Conservation (phyloP, 2,797 vertebrate genomes). For the Mormyrus proboscirostris region DNA sequence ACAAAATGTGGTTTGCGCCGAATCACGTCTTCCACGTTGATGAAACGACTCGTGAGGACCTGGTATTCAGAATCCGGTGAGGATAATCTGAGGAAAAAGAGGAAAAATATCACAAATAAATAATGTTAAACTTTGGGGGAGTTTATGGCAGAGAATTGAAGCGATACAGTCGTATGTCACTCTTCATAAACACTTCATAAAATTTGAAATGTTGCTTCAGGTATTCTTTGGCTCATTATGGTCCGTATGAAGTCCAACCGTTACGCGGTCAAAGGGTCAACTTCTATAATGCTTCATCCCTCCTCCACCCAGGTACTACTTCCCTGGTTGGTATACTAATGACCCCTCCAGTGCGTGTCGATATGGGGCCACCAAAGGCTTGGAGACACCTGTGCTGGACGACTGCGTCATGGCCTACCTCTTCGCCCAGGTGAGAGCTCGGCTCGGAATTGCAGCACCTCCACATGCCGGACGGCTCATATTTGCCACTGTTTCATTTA, state of each 20-base stretch:
- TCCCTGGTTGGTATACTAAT: constrained; percentile 84
- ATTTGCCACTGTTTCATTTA: not conserved
- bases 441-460: no score
- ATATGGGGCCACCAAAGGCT: constrained; percentile 71
- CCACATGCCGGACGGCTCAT: not conserved
- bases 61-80: constrained; percentile 83
- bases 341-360: constrained; percentile 69
- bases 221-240: not conserved
- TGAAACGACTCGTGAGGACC: constrained; percentile 58
- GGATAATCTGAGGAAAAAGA: not conserved
- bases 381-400: constrained; percentile 82
- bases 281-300: not conserved
- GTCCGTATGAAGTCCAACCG: not conserved
- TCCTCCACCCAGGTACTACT: constrained; percentile 73
- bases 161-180: not conserved
- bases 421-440: constrained; percentile 77
- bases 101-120: not conserved
- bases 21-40: constrained; percentile 83
- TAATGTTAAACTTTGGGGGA: not conserved
- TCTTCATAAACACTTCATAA: not conserved
- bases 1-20: constrained; percentile 82
- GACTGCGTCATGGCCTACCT: constrained; percentile 83
- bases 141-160: not conserved
- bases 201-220: not conserved
- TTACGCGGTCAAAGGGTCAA: not conserved